phyloP scores from a whole-genome alignment of 2,888 invertebrate species.

The Silvanus unidentatus region DNA sequence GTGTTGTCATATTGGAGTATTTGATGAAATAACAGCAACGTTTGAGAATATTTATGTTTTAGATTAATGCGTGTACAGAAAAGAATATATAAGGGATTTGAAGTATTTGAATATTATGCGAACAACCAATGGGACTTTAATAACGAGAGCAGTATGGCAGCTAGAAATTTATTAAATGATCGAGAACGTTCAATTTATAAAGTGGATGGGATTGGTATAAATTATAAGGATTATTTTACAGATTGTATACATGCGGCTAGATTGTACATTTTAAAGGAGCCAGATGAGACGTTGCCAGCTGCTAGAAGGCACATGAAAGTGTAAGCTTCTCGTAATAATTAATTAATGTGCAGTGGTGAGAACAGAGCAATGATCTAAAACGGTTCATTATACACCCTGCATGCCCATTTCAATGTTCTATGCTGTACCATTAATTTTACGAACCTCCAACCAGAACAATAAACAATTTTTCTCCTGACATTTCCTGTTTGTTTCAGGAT shows the following conservation, averaged over 20 bases:
- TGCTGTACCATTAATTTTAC: too few species aligned
- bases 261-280: slow-evolving; percentile 74
- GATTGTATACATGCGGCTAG: slow-evolving; percentile 76
- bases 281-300: slow-evolving; percentile 71
- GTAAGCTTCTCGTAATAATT: slow-evolving; percentile 49
- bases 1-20: slow-evolving; percentile 35
- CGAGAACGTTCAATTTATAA: slow-evolving; percentile 62
- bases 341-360: too few species aligned
- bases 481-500: slow-evolving; percentile 25
- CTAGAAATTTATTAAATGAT: slow-evolving; percentile 58
- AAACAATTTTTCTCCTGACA: slow-evolving; percentile 2
- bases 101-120: slow-evolving; percentile 87
- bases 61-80: slow-evolving; percentile 79
- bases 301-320: slow-evolving; percentile 73
- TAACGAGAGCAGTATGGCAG: slow-evolving; percentile 57
- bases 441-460: too few species aligned
- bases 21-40: not conserved
- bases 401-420: too few species aligned
- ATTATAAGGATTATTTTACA: slow-evolving; percentile 76
- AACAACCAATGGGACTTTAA: slow-evolving; percentile 88
- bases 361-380: too few species aligned
- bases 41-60: slow-evolving; percentile 23
- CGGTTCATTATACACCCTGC: too few species aligned
- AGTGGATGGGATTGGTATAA: slow-evolving; percentile 64
- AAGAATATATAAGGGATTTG: slow-evolving; percentile 78